Evolutionary conservation across 2,888 invertebrate genomes (phyloP).

Genomic region (Nycteola revayana): DNA sequence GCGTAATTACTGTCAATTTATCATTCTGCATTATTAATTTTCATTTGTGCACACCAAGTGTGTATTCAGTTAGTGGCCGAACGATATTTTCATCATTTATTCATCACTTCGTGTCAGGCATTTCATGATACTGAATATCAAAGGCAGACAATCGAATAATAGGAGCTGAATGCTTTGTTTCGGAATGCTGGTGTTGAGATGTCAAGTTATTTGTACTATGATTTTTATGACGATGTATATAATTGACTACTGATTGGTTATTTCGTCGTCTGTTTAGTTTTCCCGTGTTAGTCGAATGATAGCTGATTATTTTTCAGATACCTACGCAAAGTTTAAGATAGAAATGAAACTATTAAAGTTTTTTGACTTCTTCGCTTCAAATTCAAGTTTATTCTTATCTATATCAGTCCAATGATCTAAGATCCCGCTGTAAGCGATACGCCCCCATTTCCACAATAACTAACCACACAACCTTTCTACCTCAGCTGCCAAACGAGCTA

Average conservation of each 20-base stretch:
- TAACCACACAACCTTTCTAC: slow-evolving; percentile 31
- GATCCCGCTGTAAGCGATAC: no score
- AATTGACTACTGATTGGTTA: no score
- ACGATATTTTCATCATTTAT: slow-evolving; percentile 63
- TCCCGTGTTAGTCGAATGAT: no score
- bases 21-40: slow-evolving; percentile 70
- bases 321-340: no score
- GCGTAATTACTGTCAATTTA: slow-evolving; percentile 71
- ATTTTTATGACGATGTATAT: no score
- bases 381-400: no score
- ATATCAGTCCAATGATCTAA: no score
- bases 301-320: no score
- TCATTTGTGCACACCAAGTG: slow-evolving; percentile 56
- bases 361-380: no score
- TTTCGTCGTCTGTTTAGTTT: no score
- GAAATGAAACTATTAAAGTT: no score
- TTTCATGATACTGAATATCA: slow-evolving; percentile 48
- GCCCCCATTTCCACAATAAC: no score
- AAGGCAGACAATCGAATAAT: slow-evolving; percentile 42
- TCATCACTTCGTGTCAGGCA: slow-evolving; percentile 51
- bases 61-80: slow-evolving; percentile 46
- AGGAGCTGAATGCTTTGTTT: slow-evolving; percentile 13
- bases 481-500: slow-evolving; percentile 42
- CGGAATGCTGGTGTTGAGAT: background rate
- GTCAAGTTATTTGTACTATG: slow-evolving; percentile 1